Conservation (phyloP, 2,888 invertebrate genomes). For the Ferrisia virgata region DNA sequence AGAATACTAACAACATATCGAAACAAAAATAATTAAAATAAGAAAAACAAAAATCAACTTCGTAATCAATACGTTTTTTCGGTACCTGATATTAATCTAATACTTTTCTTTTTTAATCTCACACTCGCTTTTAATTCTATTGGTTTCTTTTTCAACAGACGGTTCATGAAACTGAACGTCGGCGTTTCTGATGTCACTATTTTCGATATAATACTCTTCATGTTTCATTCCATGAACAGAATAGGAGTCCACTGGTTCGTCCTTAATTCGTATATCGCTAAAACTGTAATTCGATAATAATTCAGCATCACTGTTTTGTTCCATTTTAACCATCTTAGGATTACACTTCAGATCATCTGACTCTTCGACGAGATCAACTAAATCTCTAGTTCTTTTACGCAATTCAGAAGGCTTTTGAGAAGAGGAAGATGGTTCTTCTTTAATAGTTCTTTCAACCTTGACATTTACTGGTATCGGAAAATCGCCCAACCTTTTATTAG, state of each 20-base stretch:
- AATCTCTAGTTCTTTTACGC: neutral
- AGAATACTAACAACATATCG: neutral
- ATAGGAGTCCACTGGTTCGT: neutral
- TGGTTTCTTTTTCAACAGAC: neutral
- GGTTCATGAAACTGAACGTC: neutral
- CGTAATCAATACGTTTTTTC: neutral
- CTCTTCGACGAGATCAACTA: neutral
- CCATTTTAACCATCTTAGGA: neutral
- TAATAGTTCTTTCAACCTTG: neutral
- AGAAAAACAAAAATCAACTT: neutral
- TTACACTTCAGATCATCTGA: neutral
- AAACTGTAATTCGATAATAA: neutral
- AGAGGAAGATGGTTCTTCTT: neutral
- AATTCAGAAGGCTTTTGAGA: neutral
- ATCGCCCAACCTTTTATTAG: neutral
- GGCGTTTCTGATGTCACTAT: neutral
- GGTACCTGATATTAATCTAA: too few relatives aligned
- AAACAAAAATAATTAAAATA: neutral
- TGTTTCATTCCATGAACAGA: neutral
- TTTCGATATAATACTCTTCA: neutral
- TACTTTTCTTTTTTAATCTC: neutral
- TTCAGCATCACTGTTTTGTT: neutral
- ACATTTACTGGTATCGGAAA: neutral
- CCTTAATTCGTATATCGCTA: neutral
- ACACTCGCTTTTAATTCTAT: neutral